Evolutionary conservation across 1,140 invertebrate species (phyloP).

Genomic region (Riptortus pedestris): DNA sequence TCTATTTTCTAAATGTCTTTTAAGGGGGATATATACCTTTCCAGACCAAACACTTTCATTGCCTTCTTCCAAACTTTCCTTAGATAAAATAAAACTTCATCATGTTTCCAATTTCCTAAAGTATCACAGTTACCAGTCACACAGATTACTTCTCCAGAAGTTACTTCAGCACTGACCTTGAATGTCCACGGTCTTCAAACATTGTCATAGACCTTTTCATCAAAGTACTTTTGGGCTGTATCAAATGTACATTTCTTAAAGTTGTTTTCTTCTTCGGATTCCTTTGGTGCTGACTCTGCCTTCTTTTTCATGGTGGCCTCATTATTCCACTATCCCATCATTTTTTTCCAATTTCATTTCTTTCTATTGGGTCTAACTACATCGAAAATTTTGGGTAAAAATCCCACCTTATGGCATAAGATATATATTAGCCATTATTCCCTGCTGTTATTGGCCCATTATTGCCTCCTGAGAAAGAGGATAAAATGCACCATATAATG

Average conservation of each 20-base stretch:
- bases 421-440: too few relatives aligned
- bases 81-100: constrained; percentile 34
- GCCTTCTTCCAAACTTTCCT: constrained; percentile 22
- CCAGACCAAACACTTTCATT: constrained; percentile 28
- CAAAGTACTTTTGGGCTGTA: background rate
- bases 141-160: constrained; percentile 38
- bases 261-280: background rate
- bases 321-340: constrained; percentile 31
- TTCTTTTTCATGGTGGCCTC: constrained; percentile 23
- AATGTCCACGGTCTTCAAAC: constrained; percentile 34
- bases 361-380: too few relatives aligned
- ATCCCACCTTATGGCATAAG: too few relatives aligned
- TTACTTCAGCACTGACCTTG: constrained; percentile 37
- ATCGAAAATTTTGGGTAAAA: too few relatives aligned
- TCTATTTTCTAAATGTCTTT: constrained; percentile 56
- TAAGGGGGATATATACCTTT: constrained; percentile 36
- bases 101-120: constrained; percentile 43
- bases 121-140: constrained; percentile 42
- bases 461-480: too few relatives aligned
- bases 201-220: background rate
- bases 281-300: background rate
- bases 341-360: constrained; percentile 19
- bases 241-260: background rate
- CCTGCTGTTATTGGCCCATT: too few relatives aligned
- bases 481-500: too few relatives aligned